These are phyloP conservation scores for Peromyscus nudipes DNA, from an alignment of 2,797 vertebrate genomes.

Conservation along the genomic window DNA sequence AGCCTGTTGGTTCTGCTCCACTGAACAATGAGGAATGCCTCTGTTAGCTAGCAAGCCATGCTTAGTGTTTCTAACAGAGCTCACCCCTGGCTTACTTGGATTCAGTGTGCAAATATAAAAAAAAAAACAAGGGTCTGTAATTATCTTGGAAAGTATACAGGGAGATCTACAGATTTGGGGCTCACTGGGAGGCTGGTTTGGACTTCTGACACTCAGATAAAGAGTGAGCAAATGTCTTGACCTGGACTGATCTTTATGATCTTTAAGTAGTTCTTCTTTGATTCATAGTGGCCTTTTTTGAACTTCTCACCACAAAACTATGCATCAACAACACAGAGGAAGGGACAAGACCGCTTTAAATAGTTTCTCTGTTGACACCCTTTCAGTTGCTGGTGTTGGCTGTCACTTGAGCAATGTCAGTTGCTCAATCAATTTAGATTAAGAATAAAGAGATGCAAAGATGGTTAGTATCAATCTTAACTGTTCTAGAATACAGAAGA, in stretches of 20 bases:
- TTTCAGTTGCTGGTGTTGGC: background rate
- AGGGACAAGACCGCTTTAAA: background rate
- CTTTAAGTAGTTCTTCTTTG: background rate
- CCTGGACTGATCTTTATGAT: background rate
- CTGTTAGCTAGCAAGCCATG: background rate
- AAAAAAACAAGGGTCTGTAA: background rate
- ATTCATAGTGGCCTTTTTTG: background rate
- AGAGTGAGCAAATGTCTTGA: background rate
- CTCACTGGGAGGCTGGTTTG: background rate
- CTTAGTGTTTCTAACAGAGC: constrained; percentile 32
- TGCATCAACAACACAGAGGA: background rate
- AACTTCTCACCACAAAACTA: background rate
- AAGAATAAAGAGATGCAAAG: constrained; percentile 29
- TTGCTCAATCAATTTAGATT: background rate
- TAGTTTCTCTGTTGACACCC: background rate
- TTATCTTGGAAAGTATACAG: background rate
- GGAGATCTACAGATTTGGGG: background rate
- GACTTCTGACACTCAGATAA: background rate
- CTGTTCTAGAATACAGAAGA: constrained; percentile 27
- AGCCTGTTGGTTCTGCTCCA: background rate
- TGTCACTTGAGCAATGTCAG: background rate
- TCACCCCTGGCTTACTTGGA: background rate
- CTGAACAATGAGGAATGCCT: background rate
- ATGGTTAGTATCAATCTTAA: background rate
- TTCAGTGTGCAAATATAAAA: constrained; percentile 23